Base-by-base conservation (phyloP, 2,113 vertebrate genomes). In the Caranx ignobilis region DNA sequence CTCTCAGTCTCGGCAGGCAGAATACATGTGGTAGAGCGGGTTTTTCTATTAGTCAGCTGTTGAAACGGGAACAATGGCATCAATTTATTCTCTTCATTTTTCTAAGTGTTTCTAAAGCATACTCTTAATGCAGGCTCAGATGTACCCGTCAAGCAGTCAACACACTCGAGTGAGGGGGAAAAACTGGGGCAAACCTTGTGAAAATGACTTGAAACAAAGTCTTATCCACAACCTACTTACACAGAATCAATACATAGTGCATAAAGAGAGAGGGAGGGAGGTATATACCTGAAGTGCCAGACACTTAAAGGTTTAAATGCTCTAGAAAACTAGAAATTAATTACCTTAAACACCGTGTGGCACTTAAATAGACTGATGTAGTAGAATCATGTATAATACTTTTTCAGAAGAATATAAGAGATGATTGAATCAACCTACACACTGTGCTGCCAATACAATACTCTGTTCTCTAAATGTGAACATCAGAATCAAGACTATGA, bases 1-100 rank as follows among this genome's bases (percentile, higher is more conserved):
- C 89, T 82, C 77, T 81, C 84, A 75, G 48, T 37, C 35, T 1
- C 6, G 3, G 37, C 57, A 52, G 39, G 61, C 78, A 67, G 50
- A 62, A 15, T 15, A 50, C 15, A 61, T 66, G 89, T 47, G 66
- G 84, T 71, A 87, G 82, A 86, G 78, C 71, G 67, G 21, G 2
- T 60, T 88, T 88, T 71, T 64, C 35, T 16, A 74, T 75, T 47
- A 37, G 31, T 43, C 26, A 70, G 26, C 15, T 21, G 54, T 48
- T 6, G 31, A 73, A 74, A 77, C 39, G 2, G 13, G 26, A 26
- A 26, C 62, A n/a, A 11, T 3, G 7, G 18, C 62, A 56, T 62
- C 7, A 7, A 5, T 43, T 8, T 8, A 26, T 35, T 39, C 6
- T 50, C 26, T 26, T 26, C 31, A n/a, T 72, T 11, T 12, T 5